phyloP scores from a whole-genome alignment of 2,797 vertebrate species.

The Catamblyrhynchus diadema region DNA sequence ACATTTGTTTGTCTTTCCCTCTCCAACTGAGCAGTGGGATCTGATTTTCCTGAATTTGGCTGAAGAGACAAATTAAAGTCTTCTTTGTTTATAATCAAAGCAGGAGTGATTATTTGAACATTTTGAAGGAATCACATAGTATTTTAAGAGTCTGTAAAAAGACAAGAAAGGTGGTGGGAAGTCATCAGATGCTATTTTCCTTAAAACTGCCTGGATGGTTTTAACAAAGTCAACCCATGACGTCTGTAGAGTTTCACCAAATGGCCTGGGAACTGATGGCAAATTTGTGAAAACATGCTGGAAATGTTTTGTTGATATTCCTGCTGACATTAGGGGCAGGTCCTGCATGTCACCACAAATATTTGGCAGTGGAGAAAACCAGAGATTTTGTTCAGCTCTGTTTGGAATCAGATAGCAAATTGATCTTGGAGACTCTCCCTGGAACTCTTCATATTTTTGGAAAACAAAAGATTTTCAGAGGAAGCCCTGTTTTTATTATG shows the following conservation, averaged over 20 bases:
- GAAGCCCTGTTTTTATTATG: conserved; percentile 66
- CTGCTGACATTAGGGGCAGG: conserved; percentile 73
- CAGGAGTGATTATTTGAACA: conserved; percentile 52
- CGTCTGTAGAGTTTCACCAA: conserved; percentile 62
- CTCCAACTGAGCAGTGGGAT: conserved; percentile 52
- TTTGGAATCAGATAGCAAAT: conserved; percentile 69
- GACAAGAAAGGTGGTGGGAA: conserved; percentile 42
- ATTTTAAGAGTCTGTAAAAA: conserved; percentile 51
- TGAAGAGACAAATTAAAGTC: conserved; percentile 55
- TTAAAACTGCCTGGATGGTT: conserved; percentile 24
- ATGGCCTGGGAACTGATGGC: conserved; percentile 67
- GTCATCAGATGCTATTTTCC: conserved; percentile 36
- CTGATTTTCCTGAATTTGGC: conserved; percentile 67
- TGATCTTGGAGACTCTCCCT: conserved; percentile 62
- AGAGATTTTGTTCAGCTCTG: conserved; percentile 65
- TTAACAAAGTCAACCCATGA: conserved; percentile 41
- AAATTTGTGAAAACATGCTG: conserved; percentile 73
- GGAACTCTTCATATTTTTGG: conserved; percentile 62
- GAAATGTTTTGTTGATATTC: conserved; percentile 71
- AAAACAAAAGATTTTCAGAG: conserved; percentile 70
- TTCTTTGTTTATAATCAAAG: conserved; percentile 67
- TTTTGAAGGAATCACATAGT: conserved; percentile 41
- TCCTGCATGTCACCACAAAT: conserved; percentile 74
- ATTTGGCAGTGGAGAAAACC: conserved; percentile 71
- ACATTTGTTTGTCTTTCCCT: conserved; percentile 63